These are phyloP conservation scores for Eretmochelys imbricata DNA, from an alignment of 2,113 vertebrate genomes.

Conservation along the genomic window DNA sequence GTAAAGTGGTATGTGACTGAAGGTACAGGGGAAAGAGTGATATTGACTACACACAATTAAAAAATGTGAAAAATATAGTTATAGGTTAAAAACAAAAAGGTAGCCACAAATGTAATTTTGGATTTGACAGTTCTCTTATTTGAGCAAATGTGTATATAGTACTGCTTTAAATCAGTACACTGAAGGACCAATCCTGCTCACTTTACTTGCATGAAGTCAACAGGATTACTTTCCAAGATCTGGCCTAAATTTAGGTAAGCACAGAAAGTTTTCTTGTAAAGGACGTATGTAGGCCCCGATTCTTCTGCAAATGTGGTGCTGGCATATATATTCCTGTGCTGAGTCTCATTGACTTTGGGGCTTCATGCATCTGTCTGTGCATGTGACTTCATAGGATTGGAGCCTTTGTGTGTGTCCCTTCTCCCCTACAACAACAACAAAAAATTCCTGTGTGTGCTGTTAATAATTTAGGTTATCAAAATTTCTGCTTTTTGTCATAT, in stretches of 20 bases:
- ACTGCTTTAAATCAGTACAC: neutral
- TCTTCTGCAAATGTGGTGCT: neutral
- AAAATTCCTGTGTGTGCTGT: neutral
- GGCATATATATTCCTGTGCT: neutral
- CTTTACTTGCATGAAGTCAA: neutral
- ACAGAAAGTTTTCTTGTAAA: neutral
- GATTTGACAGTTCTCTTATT: neutral
- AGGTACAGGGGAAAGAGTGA: neutral
- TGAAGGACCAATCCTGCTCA: neutral
- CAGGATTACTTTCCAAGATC: constrained; percentile 29
- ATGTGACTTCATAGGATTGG: neutral
- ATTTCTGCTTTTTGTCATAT: neutral
- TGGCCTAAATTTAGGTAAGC: constrained; percentile 1
- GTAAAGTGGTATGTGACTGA: neutral
- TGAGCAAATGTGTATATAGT: constrained; percentile 21
- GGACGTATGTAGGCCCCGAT: neutral
- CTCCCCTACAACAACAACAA: neutral
- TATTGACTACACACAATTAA: neutral
- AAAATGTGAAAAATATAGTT: neutral
- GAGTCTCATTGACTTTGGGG: neutral
- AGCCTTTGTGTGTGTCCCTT: neutral
- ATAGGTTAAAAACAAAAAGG: neutral
- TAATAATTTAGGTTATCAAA: neutral
- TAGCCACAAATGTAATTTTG: neutral
- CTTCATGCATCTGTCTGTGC: neutral